Base-by-base conservation (phyloP, 2,888 invertebrate species). In the Eupithecia exiguata region DNA sequence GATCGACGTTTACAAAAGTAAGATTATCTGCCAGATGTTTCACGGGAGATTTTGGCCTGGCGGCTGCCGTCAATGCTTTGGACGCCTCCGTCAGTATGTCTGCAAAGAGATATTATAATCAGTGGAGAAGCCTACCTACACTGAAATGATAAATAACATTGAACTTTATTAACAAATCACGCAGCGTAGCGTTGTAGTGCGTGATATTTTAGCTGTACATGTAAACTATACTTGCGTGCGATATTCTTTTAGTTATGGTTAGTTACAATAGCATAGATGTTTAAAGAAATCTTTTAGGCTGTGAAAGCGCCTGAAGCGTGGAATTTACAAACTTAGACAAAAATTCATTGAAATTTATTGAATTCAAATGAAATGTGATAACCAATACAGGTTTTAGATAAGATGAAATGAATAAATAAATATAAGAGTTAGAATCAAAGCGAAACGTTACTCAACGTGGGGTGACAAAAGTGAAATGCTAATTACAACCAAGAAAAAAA, bases 371-470 rank as follows among this genome's bases (percentile, higher is more conserved):
- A n/a, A 79, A 63, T 62, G 65, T 80, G 73, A 78, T 79, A 77
- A 78, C 80, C 71, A 80, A 75, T 75, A 62, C 76, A 81, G 46
- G 76, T 40, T 49, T 72, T 76, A 77, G 43, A 67, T 70, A 77
- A 62, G 49, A 84, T 76, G 71, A 85, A 85, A 87, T 90, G 85
- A 83, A 83, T 83, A 89, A 89, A 89, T 79, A 84, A 90, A 89
- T 84, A 82, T 40, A 88, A 88, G 84, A 87, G 80, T 87, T 81
- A 86, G 92, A 93, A 91, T 94, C 94, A 93, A 94, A 93, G 94
- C 94, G 94, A 94, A 94, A 94, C 94, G 87, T 94, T 94, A 93
- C 94, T 90, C 93, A 90, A 90, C 81, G 89, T 92, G 90, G 35
- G 86, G 87, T 86, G 84, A 87, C 81, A 86, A 75, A 83, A 82